Evolutionary conservation across 2,113 vertebrate genomes (phyloP).

Genomic region (Ornithorhynchus anatinus): DNA sequence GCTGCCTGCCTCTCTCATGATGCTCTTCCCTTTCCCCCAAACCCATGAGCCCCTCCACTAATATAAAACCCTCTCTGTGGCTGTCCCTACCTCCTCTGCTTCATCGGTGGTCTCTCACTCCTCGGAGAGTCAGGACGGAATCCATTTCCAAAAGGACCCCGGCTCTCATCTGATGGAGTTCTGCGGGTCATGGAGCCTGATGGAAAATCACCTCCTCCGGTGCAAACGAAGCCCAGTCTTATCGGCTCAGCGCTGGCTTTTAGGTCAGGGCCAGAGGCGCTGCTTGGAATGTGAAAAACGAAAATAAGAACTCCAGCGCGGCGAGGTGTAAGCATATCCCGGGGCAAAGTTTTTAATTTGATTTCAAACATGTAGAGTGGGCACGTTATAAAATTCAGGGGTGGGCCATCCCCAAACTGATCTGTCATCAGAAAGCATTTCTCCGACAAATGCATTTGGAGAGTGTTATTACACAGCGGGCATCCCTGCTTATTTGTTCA

Average conservation of each 20-base stretch:
- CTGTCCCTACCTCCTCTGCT: too few species aligned
- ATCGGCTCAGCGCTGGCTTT: constrained; percentile 33
- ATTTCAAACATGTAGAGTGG: constrained; percentile 15
- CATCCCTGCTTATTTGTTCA: not conserved
- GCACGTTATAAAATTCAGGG: constrained; percentile 29
- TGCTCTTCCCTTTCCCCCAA: too few species aligned
- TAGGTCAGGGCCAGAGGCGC: constrained; percentile 25
- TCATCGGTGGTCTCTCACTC: too few species aligned
- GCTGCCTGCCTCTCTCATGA: too few species aligned
- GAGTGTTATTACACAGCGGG: not conserved
- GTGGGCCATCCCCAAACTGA: constrained; percentile 23
- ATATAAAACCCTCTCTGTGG: too few species aligned
- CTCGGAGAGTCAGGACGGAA: too few species aligned
- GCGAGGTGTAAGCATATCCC: constrained; percentile 8
- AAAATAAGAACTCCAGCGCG: too few species aligned
- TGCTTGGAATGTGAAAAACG: too few species aligned
- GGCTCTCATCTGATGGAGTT: constrained; percentile 57
- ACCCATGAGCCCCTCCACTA: too few species aligned
- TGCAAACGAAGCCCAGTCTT: constrained; percentile 38
- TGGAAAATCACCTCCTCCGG: constrained; percentile 52
- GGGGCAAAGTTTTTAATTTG: constrained; percentile 29
- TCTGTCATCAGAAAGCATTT: not conserved
- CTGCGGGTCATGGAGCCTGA: constrained; percentile 62
- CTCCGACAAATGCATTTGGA: constrained; percentile 18
- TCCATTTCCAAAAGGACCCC: constrained; percentile 45